Evolutionary conservation across 2,797 vertebrate genomes (phyloP), one percentile per base, ranked within the genome.

Genomic region (Cyclopterus lumpus): DNA sequence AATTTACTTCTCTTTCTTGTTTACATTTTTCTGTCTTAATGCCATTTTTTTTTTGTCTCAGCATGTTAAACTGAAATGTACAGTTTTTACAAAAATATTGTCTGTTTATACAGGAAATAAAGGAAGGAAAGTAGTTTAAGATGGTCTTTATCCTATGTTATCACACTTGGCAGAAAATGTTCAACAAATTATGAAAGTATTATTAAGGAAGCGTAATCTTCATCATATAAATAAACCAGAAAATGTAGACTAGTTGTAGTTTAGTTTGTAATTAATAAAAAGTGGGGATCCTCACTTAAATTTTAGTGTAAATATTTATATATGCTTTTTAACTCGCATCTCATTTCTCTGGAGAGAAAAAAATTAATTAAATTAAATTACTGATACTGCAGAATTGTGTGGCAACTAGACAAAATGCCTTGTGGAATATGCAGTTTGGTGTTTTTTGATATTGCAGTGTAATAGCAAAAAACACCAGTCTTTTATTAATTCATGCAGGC

Each of bases 41-140:
- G 75, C 58, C 49, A 10, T 67, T 28, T 16, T 63, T 20, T 61
- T 67, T 63, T 88, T 70, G 66, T 92, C 59, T 78, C 36, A 1
- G 84, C 87, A 91, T 90, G 89, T 89, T 76, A 32, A 83, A 32
- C 70, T 49, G 67, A 73, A 77, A 79, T 95, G 94, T 95, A 95
- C 93, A 95, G 93, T 94, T 94, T 94, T 84, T 93, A 94, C 74
- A 73, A 77, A 80, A 73, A 65, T 28, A 42, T 44, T 84, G 63
- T 88, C 38, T 86, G 88, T 90, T 88, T 94, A 93, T 95, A 94
- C 88, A 94, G 85, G 90, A 84, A 93, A 93, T 90, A 95, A 93
- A 92, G 67, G 71, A 79, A 32, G 70, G 34, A 60, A 60, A 38
- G 26, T 62, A 69, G 81, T 69, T 74, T 40, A 24, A 55, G 10